Conservation (phyloP, 2,113 vertebrate genomes). For the Aix galericulata region DNA sequence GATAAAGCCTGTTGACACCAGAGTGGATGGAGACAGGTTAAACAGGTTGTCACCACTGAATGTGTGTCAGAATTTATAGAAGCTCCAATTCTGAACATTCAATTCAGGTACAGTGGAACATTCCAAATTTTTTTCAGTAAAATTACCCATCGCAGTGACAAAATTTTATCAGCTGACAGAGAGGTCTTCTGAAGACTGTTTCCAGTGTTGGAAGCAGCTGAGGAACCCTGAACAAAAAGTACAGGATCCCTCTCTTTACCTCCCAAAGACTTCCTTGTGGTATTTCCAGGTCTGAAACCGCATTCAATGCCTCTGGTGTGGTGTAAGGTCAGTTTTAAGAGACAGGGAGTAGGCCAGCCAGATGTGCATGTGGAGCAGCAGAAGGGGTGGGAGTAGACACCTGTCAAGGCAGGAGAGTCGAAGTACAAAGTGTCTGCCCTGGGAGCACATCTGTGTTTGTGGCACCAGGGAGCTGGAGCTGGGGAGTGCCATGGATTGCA, state of each 20-base stretch:
- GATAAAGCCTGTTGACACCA: no score
- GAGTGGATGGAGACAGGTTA: no score
- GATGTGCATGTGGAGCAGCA: not conserved
- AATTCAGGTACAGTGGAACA: no score
- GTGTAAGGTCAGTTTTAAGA: not conserved
- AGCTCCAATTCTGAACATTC: no score
- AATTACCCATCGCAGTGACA: no score
- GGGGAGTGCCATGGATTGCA: not conserved
- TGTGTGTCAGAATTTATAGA: no score
- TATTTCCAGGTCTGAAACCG: not conserved
- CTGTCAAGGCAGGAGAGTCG: not conserved
- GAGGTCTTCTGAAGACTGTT: no score
- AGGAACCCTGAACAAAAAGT: no score
- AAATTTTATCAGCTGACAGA: no score
- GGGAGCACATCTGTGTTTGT: fast-evolving
- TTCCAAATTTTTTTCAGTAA: no score
- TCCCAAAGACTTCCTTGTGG: not conserved
- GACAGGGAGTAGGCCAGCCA: not conserved
- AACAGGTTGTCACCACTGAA: no score
- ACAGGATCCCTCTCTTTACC: not conserved
- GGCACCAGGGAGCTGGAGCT: fast-evolving
- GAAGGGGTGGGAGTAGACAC: not conserved
- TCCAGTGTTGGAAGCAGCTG: no score
- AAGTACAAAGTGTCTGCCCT: not conserved
- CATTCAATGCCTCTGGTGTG: not conserved